Conservation (phyloP, 2,888 invertebrate genomes). For the Plusia festucae region DNA sequence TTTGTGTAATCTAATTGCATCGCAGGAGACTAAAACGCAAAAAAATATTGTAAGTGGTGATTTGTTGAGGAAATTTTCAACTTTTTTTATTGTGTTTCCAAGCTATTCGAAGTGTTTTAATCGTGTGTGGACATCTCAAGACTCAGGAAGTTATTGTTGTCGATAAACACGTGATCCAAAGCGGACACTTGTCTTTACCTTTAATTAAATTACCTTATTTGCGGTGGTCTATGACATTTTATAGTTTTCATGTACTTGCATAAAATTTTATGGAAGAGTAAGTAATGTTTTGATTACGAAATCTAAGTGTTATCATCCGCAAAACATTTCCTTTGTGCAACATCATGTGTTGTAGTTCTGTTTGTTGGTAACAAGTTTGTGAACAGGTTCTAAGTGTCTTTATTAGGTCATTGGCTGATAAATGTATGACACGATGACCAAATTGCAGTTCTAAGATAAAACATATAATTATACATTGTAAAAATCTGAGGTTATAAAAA, state of each 20-base stretch:
- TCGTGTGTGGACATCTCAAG: slow-evolving; percentile 65
- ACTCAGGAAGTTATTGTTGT: slow-evolving; percentile 73
- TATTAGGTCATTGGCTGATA: slow-evolving; percentile 41
- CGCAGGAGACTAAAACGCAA: slow-evolving; percentile 28
- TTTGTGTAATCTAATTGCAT: slow-evolving; percentile 29
- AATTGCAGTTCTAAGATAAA: slow-evolving; percentile 26
- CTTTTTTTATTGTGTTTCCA: slow-evolving; percentile 25
- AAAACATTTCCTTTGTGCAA: slow-evolving; percentile 65
- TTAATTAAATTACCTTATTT: slow-evolving; percentile 61
- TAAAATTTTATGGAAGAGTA: slow-evolving; percentile 11
- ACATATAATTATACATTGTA: slow-evolving; percentile 3
- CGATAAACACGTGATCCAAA: slow-evolving; percentile 78
- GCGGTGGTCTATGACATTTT: slow-evolving; percentile 17
- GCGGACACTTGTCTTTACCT: slow-evolving; percentile 61
- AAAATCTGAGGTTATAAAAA: not conserved
- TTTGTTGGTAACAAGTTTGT: slow-evolving; percentile 17
- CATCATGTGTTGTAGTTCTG: slow-evolving; percentile 21
- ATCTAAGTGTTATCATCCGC: slow-evolving; percentile 64
- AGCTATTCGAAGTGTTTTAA: slow-evolving; percentile 56
- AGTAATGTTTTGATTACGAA: slow-evolving; percentile 72
- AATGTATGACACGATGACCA: slow-evolving; percentile 40
- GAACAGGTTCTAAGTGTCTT: slow-evolving; percentile 30
- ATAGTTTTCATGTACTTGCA: slow-evolving; percentile 18
- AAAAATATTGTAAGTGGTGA: slow-evolving; percentile 49
- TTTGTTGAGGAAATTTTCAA: slow-evolving; percentile 23